These are phyloP conservation scores for Argyresthia goedartella DNA, from an alignment of 2,888 invertebrate genomes.

Conservation along the genomic window DNA sequence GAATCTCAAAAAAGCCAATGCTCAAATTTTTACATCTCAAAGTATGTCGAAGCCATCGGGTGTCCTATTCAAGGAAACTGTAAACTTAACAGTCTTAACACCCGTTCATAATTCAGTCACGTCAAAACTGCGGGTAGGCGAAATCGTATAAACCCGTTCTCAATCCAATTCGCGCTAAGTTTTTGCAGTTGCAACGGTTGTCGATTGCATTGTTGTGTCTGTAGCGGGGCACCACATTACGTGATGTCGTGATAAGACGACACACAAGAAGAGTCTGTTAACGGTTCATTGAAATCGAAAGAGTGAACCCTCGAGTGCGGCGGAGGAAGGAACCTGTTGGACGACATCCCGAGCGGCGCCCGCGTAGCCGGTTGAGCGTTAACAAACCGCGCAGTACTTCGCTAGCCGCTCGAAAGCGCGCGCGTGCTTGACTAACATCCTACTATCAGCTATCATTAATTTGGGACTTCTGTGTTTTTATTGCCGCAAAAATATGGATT, in stretches of 20 bases:
- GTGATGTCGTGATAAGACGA: constrained; percentile 46
- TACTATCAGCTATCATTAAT: not conserved
- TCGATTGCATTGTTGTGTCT: constrained; percentile 9
- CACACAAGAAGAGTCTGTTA: constrained; percentile 52
- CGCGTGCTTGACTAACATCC: constrained; percentile 25
- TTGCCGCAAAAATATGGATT: not conserved
- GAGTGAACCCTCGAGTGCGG: constrained; percentile 28
- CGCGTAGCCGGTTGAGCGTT: constrained; percentile 26
- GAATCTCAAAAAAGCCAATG: constrained; percentile 18
- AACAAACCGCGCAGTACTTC: constrained; percentile 43
- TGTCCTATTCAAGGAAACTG: not conserved
- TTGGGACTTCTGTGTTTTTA: not conserved
- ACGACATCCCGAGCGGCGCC: constrained; percentile 44
- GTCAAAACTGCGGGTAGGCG: not conserved
- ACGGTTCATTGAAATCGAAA: constrained; percentile 69
- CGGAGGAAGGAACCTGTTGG: constrained; percentile 49
- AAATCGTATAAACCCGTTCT: constrained; percentile 2
- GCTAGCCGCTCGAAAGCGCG: constrained; percentile 46
- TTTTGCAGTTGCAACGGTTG: constrained; percentile 14
- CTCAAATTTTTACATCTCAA: not conserved
- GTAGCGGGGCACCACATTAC: constrained; percentile 37
- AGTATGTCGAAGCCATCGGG: not conserved
- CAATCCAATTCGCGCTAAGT: constrained; percentile 12
- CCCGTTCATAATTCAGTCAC: not conserved
- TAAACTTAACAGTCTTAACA: not conserved